These are phyloP conservation scores for Coptodon rendalli DNA, from an alignment of 2,113 vertebrate species.

Conservation along the genomic window DNA sequence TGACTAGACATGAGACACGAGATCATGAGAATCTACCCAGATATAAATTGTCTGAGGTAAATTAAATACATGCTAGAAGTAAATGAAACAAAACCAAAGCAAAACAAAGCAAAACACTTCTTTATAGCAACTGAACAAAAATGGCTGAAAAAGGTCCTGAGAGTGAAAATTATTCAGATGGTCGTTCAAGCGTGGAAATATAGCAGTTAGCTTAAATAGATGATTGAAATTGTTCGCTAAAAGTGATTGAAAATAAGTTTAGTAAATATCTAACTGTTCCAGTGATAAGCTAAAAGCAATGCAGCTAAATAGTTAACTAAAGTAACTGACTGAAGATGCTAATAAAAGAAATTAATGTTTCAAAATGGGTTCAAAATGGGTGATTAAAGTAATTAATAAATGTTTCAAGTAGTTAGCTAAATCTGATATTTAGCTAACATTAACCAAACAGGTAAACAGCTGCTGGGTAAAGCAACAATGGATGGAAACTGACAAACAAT, in stretches of 20 bases:
- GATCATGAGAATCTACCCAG: not conserved
- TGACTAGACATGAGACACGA: not conserved
- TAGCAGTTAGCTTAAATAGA: not conserved
- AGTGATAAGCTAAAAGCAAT: not conserved
- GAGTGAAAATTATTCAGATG: not conserved
- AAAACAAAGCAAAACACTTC: not conserved
- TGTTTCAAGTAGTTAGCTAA: not conserved
- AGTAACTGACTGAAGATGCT: not conserved
- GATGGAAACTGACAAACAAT: not conserved
- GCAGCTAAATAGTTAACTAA: not conserved
- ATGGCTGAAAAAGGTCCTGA: not conserved
- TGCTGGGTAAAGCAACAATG: not conserved
- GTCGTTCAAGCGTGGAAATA: not conserved
- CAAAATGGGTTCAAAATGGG: accelerated
- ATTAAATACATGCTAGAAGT: not conserved
- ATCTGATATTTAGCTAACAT: not conserved
- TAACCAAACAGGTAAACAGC: not conserved
- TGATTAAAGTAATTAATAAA: not conserved
- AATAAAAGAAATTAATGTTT: not conserved
- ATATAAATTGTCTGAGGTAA: not conserved
- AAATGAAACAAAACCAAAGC: not conserved
- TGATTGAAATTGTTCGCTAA: not conserved
- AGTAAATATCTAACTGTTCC: not conserved
- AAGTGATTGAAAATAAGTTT: not conserved
- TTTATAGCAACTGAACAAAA: not conserved